Conservation (phyloP, 2,113 vertebrate species). For the Amblyopsis rosae region DNA sequence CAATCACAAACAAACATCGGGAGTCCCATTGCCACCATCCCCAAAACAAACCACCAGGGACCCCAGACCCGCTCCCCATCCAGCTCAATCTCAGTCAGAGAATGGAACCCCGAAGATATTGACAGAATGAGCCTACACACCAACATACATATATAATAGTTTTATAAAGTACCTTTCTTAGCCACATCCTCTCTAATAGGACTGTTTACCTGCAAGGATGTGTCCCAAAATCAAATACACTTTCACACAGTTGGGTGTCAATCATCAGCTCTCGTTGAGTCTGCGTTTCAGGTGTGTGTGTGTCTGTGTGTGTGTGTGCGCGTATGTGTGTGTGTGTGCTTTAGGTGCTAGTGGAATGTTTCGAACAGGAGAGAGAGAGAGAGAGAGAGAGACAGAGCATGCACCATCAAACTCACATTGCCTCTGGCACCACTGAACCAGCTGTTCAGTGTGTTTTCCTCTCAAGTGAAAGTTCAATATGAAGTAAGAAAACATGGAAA, state of each 20-base stretch:
- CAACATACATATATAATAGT: too few species aligned
- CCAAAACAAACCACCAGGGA: too few species aligned
- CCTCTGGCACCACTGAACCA: slow-evolving; percentile 55
- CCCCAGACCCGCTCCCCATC: too few species aligned
- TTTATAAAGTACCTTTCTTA: too few species aligned
- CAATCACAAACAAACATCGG: too few species aligned
- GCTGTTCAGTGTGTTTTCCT: slow-evolving; percentile 36
- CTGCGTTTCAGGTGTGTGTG: background rate
- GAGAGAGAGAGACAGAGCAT: slow-evolving; percentile 18
- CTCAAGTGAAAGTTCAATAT: too few species aligned
- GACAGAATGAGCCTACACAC: too few species aligned
- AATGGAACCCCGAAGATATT: too few species aligned
- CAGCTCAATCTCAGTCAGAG: too few species aligned
- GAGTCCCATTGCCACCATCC: too few species aligned
- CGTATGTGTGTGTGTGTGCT: background rate
- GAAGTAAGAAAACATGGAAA: background rate
- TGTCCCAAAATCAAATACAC: background rate
- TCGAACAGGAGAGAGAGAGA: slow-evolving; percentile 32
- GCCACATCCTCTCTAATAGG: too few species aligned
- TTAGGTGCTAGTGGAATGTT: slow-evolving; percentile 64
- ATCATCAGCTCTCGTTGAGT: too few species aligned
- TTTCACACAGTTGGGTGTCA: background rate
- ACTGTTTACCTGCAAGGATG: background rate
- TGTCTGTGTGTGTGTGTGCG: background rate
- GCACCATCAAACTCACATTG: slow-evolving; percentile 30